Conservation (phyloP, 2,797 vertebrate species). For the Coregonus sp. region DNA sequence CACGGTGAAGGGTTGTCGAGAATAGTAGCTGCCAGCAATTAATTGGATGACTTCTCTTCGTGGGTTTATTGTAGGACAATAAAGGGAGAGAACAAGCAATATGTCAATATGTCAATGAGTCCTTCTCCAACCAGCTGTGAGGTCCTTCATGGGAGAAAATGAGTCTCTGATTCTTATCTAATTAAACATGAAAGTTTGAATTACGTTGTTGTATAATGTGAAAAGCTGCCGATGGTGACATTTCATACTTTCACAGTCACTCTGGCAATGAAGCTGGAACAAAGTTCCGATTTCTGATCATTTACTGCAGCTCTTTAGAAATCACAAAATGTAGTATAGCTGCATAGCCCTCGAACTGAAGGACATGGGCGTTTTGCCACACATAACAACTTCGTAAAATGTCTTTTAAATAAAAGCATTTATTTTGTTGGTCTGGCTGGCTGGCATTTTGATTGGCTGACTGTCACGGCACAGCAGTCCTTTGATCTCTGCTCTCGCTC, state of each 20-base stretch:
- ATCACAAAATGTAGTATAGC: background rate
- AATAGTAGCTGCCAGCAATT: background rate
- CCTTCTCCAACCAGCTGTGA: background rate
- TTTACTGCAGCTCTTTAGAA: background rate
- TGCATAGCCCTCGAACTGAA: background rate
- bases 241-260: no score
- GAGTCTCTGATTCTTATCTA: conserved; percentile 4
- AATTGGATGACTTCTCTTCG: background rate
- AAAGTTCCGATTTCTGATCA: background rate
- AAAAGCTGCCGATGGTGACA: no score
- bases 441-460: conserved; percentile 29
- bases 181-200: no score
- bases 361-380: no score
- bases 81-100: background rate
- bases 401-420: no score
- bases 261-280: no score
- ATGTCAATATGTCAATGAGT: background rate
- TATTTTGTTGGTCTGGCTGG: conserved; percentile 6
- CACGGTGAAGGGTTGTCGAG: background rate
- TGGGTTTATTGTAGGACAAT: background rate
- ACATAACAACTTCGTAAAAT: no score
- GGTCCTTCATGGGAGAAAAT: no score
- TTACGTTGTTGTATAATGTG: no score
- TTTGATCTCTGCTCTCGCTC: conserved; percentile 36
- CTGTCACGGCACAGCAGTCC: conserved; percentile 46